Evolutionary conservation across 1,140 invertebrate genomes (phyloP).

Genomic region (Eupristina koningsbergeri): DNA sequence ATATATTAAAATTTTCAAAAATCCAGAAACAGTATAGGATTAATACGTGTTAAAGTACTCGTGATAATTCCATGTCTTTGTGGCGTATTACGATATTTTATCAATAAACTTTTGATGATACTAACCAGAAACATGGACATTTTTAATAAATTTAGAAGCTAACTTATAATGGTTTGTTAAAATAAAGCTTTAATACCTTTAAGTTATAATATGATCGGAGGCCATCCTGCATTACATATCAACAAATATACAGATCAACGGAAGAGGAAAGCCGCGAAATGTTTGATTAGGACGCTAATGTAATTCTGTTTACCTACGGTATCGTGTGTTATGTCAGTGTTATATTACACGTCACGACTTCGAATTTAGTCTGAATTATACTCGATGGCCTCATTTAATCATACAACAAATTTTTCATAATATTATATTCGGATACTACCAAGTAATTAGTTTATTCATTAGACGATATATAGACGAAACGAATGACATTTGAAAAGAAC

Average conservation of each 20-base stretch:
- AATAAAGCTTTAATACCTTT: slow-evolving; percentile 21
- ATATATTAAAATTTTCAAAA: too few species aligned
- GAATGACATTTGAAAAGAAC: neutral
- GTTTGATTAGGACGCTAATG: slow-evolving; percentile 63
- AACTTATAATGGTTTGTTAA: slow-evolving; percentile 52
- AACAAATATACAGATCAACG: too few species aligned
- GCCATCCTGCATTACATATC: neutral
- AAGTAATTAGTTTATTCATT: slow-evolving; percentile 4
- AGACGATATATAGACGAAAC: neutral
- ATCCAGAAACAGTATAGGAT: slow-evolving; percentile 53
- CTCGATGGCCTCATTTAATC: too few species aligned
- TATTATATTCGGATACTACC: neutral
- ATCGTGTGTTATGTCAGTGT: slow-evolving; percentile 49
- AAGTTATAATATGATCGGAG: neutral
- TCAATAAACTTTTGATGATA: too few species aligned
- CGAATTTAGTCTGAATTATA: neutral
- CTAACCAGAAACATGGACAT: slow-evolving; percentile 7
- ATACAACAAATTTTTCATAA: neutral
- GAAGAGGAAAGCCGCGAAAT: slow-evolving; percentile 33
- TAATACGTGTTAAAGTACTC: slow-evolving; percentile 60
- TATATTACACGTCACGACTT: neutral
- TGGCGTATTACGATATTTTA: slow-evolving; percentile 37
- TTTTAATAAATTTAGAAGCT: slow-evolving; percentile 51
- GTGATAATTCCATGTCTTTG: slow-evolving; percentile 60
- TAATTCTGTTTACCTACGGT: slow-evolving; percentile 63